A percentile compares a stretch with the other conserved stretches of the same genome.
These are phyloP conservation scores for Ellobius talpinus DNA, from an alignment of 2,113 vertebrate genomes.

Conservation along the genomic window DNA sequence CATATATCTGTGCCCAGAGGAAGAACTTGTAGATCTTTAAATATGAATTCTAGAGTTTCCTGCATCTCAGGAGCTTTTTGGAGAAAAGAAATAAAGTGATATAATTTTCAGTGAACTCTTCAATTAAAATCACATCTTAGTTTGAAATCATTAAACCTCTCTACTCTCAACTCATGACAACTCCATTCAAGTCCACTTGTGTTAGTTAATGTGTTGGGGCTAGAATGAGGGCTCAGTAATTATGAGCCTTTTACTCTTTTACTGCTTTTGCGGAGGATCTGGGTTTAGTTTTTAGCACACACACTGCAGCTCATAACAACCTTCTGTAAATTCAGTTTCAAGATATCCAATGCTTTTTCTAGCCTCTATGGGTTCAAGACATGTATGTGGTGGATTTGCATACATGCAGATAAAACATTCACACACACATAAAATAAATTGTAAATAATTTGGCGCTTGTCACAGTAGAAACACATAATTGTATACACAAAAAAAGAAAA, in stretches of 20 bases:
- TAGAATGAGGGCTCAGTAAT: background rate
- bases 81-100: slow-evolving; percentile 47
- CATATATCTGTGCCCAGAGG: background rate
- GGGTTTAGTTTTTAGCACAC: background rate
- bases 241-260: background rate
- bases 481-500: no score
- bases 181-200: background rate
- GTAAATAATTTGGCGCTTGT: no score
- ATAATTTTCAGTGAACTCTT: background rate
- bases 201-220: background rate
- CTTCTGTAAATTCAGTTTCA: no score
- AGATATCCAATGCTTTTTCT: background rate
- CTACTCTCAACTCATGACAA: background rate
- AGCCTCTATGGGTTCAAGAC: background rate
- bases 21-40: slow-evolving; percentile 9
- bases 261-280: no score
- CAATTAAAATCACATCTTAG: slow-evolving; percentile 25
- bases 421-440: background rate
- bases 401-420: background rate
- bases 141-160: background rate
- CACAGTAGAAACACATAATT: no score
- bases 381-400: background rate
- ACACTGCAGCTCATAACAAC: background rate
- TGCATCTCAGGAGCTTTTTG: slow-evolving; percentile 6
- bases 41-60: slow-evolving; percentile 13